Evolutionary conservation across 2,888 invertebrate genomes (phyloP).

Genomic region (Acleris emargana): DNA sequence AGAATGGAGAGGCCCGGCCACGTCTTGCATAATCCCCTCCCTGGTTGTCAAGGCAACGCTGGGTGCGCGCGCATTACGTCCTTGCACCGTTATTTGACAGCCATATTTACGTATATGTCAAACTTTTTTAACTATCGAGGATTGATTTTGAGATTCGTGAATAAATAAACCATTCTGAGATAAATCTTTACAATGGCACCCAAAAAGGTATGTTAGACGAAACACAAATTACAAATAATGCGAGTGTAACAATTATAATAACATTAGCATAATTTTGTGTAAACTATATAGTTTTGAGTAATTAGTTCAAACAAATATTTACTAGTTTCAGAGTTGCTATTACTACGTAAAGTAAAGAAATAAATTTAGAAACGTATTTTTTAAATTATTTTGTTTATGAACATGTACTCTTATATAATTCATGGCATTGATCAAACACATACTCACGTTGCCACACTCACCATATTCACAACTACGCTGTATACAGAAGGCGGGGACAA

Average conservation of each 20-base stretch:
- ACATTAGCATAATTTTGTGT: neutral
- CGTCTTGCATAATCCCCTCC: constrained; percentile 47
- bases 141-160: constrained; percentile 40
- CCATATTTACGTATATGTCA: constrained; percentile 60
- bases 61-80: constrained; percentile 70
- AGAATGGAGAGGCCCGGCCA: constrained; percentile 25
- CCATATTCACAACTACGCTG: constrained; percentile 3
- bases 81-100: constrained; percentile 49
- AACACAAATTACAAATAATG: neutral
- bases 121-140: constrained; percentile 54
- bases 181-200: constrained; percentile 61
- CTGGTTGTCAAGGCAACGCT: constrained; percentile 62
- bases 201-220: constrained; percentile 65
- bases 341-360: neutral
- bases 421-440: constrained; percentile 36
- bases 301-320: neutral
- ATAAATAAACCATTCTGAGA: constrained; percentile 15
- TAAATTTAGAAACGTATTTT: neutral
- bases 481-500: too few species aligned
- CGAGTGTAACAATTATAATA: neutral
- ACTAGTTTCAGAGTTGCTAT: neutral
- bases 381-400: neutral
- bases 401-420: constrained; percentile 20
- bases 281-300: constrained; percentile 4
- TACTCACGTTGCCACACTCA: constrained; percentile 33